Percentiles rank a stretch among this genome's conserved stretches.
These are phyloP conservation scores for Gallinago stenura DNA, from an alignment of 2,797 vertebrate genomes.

Conservation along the genomic window DNA sequence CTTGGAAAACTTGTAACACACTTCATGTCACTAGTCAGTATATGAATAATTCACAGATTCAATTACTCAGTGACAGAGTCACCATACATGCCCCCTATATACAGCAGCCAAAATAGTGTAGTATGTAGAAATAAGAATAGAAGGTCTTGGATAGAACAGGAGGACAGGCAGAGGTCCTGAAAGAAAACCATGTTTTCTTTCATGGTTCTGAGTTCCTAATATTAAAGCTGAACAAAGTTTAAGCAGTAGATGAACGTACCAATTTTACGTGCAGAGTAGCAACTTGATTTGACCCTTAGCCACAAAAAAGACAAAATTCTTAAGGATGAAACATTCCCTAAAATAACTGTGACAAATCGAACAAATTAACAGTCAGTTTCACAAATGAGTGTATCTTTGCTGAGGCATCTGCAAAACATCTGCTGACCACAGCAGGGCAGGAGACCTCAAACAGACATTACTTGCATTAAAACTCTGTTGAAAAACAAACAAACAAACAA, in stretches of 20 bases:
- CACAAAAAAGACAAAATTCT: neutral
- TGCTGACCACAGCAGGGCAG: neutral
- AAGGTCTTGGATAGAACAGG: neutral
- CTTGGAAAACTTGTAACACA: neutral
- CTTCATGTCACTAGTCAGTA: neutral
- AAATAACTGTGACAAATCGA: neutral
- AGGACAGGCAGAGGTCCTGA: neutral
- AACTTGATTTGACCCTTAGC: neutral
- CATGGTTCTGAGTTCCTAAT: neutral
- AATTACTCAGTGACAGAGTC: slow-evolving; percentile 9
- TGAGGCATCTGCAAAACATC: neutral
- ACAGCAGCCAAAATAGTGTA: neutral
- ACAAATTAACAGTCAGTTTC: neutral
- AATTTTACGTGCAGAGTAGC: neutral
- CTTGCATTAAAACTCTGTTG: neutral
- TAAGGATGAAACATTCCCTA: neutral
- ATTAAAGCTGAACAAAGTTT: neutral
- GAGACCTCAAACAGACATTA: neutral
- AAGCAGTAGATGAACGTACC: neutral
- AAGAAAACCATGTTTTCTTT: neutral
- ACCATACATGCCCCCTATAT: neutral
- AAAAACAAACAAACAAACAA: neutral
- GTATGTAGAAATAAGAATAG: neutral
- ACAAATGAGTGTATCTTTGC: neutral
- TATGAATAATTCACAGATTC: slow-evolving; percentile 48